A percentile compares a stretch with the other conserved stretches of the same genome.
Conservation (phyloP, 2,113 vertebrate species). For the Alethe castanea region DNA sequence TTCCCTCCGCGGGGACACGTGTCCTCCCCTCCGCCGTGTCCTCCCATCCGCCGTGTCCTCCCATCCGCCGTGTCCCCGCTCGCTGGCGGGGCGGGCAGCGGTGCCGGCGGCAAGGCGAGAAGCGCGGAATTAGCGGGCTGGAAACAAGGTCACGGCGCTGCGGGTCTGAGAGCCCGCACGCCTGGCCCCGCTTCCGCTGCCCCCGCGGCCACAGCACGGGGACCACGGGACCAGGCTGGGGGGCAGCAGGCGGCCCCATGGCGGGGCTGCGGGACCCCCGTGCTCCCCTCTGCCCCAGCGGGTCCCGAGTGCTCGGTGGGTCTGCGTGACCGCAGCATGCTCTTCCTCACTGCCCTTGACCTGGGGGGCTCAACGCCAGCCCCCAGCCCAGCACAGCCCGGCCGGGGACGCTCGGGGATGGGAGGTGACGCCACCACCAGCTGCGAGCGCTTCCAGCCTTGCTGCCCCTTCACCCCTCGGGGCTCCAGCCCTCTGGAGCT, state of each 20-base stretch:
- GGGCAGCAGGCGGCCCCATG: not conserved
- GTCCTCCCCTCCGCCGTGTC: not conserved
- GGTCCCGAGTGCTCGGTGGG: not conserved
- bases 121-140: not conserved
- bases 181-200: not conserved
- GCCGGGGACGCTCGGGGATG: too few species aligned
- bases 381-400: not conserved
- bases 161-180: not conserved
- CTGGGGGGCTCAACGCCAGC: not conserved
- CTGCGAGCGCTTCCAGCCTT: fast-evolving
- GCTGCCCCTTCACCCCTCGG: fast-evolving
- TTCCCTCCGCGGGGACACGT: not conserved
- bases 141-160: slow-evolving; percentile 46
- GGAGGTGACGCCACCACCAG: not conserved
- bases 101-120: not conserved
- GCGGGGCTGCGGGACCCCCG: not conserved
- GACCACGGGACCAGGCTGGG: not conserved
- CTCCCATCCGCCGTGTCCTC: not conserved
- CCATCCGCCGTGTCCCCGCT: not conserved
- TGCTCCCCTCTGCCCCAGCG: fast-evolving
- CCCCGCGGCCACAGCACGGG: not conserved
- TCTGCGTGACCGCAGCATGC: not conserved
- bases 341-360: not conserved
- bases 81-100: not conserved
- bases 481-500: not conserved